Conservation (phyloP, 2,888 invertebrate genomes). For the Drosophila rellima region DNA sequence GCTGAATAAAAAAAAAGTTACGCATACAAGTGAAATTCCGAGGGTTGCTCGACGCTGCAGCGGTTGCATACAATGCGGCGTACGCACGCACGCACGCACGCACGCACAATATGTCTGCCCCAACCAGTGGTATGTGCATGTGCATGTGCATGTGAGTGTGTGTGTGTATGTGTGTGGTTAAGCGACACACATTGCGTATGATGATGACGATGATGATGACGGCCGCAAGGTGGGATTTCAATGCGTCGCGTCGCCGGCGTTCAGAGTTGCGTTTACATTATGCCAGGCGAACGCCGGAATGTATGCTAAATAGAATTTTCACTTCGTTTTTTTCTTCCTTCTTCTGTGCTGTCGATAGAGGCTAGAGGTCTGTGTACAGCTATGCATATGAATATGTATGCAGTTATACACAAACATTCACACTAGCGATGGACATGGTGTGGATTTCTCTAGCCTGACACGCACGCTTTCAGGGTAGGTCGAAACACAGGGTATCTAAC, state of each 20-base stretch:
- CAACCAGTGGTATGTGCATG: conserved; percentile 36
- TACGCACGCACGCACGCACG: conserved; percentile 77
- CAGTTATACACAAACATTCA: conserved; percentile 4
- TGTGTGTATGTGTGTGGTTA: conserved; percentile 53
- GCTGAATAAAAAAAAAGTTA: conserved; percentile 39
- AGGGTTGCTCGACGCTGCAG: conserved; percentile 51
- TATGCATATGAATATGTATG: conserved; percentile 16
- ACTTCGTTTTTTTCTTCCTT: conserved; percentile 40
- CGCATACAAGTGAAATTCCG: conserved; percentile 54
- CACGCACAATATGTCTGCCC: conserved; percentile 74
- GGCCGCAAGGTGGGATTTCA: conserved; percentile 70
- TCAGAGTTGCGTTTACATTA: conserved; percentile 64
- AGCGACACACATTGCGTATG: conserved; percentile 81
- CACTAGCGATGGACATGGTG: neutral
- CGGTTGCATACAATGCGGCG: conserved; percentile 62
- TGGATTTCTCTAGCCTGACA: neutral
- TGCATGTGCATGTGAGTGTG: conserved; percentile 12
- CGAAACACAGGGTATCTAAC: too few relatives aligned
- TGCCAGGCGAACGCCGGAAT: conserved; percentile 74
- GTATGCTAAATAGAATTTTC: conserved; percentile 78
- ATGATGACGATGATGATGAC: conserved; percentile 45
- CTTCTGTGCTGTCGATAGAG: conserved; percentile 51
- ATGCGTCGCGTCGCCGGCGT: conserved; percentile 62
- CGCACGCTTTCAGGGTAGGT: neutral
- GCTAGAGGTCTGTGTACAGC: conserved; percentile 3